These are phyloP conservation scores for Pelagia noctiluca DNA, from an alignment of 30 jellyfish, hydroid and myxozoan genomes.

Conservation along the genomic window DNA sequence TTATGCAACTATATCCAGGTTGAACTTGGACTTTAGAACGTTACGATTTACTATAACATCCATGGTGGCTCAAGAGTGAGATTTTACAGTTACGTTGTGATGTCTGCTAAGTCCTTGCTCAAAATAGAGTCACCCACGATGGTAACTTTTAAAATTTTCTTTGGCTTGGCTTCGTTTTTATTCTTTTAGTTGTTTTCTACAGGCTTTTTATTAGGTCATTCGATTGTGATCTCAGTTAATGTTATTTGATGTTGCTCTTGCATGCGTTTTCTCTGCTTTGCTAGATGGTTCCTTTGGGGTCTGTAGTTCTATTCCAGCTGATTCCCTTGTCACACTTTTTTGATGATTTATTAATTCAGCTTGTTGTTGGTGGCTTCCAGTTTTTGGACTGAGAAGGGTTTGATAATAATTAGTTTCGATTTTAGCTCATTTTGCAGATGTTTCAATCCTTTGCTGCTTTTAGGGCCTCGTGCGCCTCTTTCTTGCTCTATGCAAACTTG, in stretches of 20 bases:
- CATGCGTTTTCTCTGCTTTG: constrained; percentile 2
- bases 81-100: background rate
- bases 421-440: background rate
- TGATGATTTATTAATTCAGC: background rate
- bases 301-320: background rate
- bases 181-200: background rate
- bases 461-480: constrained; percentile 26
- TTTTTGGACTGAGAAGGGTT: background rate
- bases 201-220: background rate
- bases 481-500: constrained; percentile 26
- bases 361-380: constrained; percentile 1
- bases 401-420: background rate
- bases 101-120: constrained; percentile 6
- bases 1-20: too few species aligned
- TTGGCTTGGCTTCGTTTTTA: background rate
- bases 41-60: background rate
- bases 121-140: background rate
- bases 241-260: constrained; percentile 1
- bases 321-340: background rate
- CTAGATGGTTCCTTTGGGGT: background rate
- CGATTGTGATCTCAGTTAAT: background rate
- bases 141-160: background rate
- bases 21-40: too few species aligned
- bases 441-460: constrained; percentile 24
- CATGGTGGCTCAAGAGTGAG: constrained; percentile 16